Conservation (phyloP, 2,797 vertebrate species). For the Tragelaphus oryx region DNA sequence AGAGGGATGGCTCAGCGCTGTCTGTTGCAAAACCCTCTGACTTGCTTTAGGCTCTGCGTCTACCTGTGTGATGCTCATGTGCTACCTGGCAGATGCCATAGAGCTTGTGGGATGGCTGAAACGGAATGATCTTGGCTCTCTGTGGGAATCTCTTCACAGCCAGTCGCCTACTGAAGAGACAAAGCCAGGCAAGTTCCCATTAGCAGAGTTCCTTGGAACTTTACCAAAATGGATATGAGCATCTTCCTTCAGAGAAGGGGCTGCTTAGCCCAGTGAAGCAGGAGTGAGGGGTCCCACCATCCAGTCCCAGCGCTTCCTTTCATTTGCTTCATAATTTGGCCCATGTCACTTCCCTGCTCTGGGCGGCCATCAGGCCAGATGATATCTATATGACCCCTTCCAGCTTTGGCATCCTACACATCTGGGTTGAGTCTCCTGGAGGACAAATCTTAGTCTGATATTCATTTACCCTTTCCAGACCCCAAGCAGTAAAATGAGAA, state of each 20-base stretch:
- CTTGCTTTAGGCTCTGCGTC: neutral
- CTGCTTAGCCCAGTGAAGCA: neutral
- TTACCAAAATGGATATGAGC: neutral
- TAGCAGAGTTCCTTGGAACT: neutral
- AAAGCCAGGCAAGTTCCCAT: neutral
- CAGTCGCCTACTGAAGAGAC: neutral
- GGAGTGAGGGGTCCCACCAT: neutral
- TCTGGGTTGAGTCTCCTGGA: neutral
- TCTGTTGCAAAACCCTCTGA: neutral
- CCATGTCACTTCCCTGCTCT: neutral
- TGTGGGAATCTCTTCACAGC: neutral
- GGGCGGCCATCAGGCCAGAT: neutral
- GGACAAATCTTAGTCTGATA: neutral
- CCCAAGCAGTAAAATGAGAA: neutral
- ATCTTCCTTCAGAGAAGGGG: neutral
- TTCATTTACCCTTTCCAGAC: conserved; percentile 21
- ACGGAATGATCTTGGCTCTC: neutral
- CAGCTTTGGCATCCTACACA: neutral
- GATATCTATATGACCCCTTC: neutral
- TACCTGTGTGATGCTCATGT: neutral
- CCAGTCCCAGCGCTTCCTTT: neutral
- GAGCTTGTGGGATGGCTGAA: neutral
- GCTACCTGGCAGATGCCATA: accelerated
- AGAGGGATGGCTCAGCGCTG: neutral
- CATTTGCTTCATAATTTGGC: neutral